A percentile compares a stretch with the other conserved stretches of the same genome.
Conservation (phyloP, 2,113 vertebrate species). For the Numida meleagris region DNA sequence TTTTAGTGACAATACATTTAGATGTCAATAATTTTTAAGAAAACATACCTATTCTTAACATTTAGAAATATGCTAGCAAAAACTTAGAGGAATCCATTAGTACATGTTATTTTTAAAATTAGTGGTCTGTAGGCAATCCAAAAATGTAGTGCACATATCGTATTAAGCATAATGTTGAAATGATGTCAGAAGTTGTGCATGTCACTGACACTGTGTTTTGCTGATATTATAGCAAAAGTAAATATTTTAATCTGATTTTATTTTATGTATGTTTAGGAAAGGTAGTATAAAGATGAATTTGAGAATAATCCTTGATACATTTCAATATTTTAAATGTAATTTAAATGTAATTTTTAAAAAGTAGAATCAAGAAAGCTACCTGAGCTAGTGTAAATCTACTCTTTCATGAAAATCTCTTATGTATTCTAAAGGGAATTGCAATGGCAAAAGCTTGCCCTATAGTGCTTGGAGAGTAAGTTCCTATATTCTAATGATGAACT, state of each 20-base stretch:
- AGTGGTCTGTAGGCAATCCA: neutral
- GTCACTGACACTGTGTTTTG: neutral
- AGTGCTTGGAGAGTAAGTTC: neutral
- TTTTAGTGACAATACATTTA: neutral
- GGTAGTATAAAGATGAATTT: neutral
- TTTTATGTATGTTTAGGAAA: neutral
- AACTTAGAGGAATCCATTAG: neutral
- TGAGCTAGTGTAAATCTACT: neutral
- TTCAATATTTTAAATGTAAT: neutral
- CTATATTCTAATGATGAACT: neutral
- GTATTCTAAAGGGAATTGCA: neutral
- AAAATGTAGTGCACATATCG: conserved; percentile 36
- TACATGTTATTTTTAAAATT: neutral
- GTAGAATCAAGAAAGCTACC: neutral
- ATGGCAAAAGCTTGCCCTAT: neutral
- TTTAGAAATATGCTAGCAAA: neutral
- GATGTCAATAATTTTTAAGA: neutral
- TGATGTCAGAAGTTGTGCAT: neutral
- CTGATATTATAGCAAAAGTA: neutral
- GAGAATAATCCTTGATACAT: neutral
- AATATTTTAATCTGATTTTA: neutral
- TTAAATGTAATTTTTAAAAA: neutral
- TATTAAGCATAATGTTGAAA: conserved; percentile 24
- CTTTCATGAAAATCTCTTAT: neutral
- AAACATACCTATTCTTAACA: neutral